Evolutionary conservation across 2,888 invertebrate genomes (phyloP).

Genomic region (Drosophila anceps): DNA sequence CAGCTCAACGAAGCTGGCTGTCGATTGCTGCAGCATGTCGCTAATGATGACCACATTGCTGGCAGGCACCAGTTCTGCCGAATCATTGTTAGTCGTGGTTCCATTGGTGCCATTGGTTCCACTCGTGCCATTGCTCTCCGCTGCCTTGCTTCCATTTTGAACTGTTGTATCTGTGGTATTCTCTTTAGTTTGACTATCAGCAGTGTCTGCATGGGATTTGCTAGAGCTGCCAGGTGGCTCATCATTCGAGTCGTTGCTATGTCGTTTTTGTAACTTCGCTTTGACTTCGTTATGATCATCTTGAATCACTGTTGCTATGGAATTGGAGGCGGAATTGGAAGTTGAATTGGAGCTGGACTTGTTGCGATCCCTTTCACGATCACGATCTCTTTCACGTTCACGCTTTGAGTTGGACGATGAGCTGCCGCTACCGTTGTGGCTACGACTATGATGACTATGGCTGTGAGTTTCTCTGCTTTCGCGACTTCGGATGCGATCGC

Average conservation of each 20-base stretch:
- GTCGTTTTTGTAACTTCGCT: conserved; percentile 86
- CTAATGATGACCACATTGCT: conserved; percentile 77
- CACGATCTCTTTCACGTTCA: conserved; percentile 44
- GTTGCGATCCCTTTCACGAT: conserved; percentile 52
- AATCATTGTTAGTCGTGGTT: conserved; percentile 8
- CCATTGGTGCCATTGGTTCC: conserved; percentile 43
- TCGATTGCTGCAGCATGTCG: conserved; percentile 80
- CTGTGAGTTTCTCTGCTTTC: conserved; percentile 49
- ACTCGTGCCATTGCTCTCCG: conserved; percentile 38
- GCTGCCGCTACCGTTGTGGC: conserved; percentile 52
- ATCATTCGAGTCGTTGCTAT: conserved; percentile 93
- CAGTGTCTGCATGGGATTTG: conserved; percentile 28
- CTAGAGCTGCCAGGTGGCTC: conserved; percentile 83
- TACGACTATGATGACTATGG: conserved; percentile 55
- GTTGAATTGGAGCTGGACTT: conserved; percentile 52
- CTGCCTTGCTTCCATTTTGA: conserved; percentile 42
- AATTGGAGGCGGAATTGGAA: conserved; percentile 39
- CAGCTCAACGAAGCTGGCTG: conserved; percentile 78
- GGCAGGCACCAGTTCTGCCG: conserved; percentile 22
- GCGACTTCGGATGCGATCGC: conserved; percentile 43
- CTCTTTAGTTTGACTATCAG: conserved; percentile 20
- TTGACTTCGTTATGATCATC: conserved; percentile 88
- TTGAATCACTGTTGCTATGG: conserved; percentile 36
- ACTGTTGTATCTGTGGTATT: conserved; percentile 32
- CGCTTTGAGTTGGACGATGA: conserved; percentile 60